Conservation (phyloP, 2,888 invertebrate genomes). For the Imbricaverruca yamaguchii region DNA sequence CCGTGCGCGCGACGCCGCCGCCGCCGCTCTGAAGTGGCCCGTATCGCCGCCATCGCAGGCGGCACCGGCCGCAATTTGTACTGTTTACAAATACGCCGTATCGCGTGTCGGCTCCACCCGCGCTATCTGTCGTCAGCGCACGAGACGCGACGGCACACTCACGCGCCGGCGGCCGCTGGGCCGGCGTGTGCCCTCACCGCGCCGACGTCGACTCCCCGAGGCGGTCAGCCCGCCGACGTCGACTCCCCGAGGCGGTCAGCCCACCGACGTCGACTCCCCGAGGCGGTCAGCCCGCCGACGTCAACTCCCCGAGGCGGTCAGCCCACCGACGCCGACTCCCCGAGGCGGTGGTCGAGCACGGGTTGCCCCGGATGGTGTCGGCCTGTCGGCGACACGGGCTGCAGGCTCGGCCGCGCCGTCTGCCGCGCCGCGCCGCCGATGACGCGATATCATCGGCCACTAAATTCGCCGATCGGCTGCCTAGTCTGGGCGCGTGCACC, state of each 20-base stretch:
- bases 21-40: background rate
- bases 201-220: no score
- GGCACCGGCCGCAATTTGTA: background rate
- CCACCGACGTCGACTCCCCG: no score
- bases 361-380: no score
- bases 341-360: no score
- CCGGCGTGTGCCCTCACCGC: no score
- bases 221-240: no score
- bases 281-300: no score
- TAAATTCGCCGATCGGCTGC: background rate
- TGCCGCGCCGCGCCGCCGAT: background rate
- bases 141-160: background rate
- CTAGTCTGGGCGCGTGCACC: background rate
- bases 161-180: background rate
- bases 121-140: background rate
- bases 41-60: no score
- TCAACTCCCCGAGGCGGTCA: no score
- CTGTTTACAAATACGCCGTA: conserved; percentile 8
- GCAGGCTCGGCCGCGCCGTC: background rate
- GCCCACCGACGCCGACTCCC: no score
- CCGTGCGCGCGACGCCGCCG: background rate
- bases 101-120: background rate
- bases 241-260: no score
- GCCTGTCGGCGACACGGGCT: no score
- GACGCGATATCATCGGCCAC: background rate